A percentile compares a stretch with the other conserved stretches of the same genome.
Conservation (phyloP, 1,140 invertebrate species). For the Pseudomyrmex concolor region DNA sequence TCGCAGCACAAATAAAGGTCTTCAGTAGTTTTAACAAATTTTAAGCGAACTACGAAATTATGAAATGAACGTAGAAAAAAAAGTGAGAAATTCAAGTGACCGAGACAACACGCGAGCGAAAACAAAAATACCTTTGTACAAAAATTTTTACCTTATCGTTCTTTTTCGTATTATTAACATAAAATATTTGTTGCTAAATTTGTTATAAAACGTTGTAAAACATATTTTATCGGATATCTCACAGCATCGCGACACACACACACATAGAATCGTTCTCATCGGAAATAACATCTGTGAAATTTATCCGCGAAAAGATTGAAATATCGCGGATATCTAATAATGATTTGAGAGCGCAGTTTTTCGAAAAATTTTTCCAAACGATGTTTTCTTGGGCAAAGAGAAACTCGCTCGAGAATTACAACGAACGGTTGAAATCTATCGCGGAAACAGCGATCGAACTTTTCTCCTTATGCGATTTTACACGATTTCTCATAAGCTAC, state of each 20-base stretch:
- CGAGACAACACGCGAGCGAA: not conserved
- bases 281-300: too few species aligned
- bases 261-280: too few species aligned
- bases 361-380: not conserved
- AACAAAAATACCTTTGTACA: conserved; percentile 18
- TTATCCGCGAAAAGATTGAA: not conserved
- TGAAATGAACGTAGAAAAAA: conserved; percentile 10
- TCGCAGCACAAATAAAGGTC: not conserved
- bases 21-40: not conserved
- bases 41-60: not conserved
- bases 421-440: conserved; percentile 23
- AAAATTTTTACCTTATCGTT: conserved; percentile 11
- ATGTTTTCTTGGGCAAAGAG: not conserved
- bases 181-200: too few species aligned
- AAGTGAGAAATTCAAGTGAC: not conserved
- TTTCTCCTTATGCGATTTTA: conserved; percentile 53
- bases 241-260: not conserved
- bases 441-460: conserved; percentile 42
- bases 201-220: not conserved
- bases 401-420: conserved; percentile 1
- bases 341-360: not conserved
- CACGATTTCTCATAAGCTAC: conserved; percentile 52
- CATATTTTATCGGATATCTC: not conserved
- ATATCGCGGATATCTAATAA: not conserved
- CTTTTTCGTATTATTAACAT: not conserved